These are phyloP conservation scores for Heliconius erato DNA, from an alignment of 2,888 invertebrate species.

Conservation along the genomic window DNA sequence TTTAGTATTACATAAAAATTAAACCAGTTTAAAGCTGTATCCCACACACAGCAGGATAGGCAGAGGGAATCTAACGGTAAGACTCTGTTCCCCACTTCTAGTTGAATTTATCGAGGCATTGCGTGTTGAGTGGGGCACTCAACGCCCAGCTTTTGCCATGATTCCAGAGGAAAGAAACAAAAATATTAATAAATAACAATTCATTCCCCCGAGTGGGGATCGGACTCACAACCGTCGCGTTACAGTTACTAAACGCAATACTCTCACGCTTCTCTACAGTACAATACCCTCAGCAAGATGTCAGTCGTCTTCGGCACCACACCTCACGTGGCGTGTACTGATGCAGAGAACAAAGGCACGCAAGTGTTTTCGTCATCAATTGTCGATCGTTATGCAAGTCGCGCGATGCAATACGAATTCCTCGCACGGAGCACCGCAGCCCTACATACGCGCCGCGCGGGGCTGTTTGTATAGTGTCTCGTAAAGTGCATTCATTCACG, in stretches of 20 bases:
- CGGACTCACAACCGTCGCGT: background rate
- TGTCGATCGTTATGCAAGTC: conserved; percentile 28
- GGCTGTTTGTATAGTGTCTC: conserved; percentile 15
- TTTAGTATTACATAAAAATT: too few relatives aligned
- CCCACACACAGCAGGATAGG: too few relatives aligned
- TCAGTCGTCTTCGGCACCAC: background rate
- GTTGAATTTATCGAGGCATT: too few relatives aligned
- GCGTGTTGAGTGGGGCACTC: too few relatives aligned
- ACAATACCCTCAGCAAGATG: background rate
- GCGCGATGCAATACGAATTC: conserved; percentile 20
- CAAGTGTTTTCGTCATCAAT: conserved; percentile 10
- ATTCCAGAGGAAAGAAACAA: too few relatives aligned
- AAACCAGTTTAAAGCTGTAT: too few relatives aligned
- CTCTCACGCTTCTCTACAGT: background rate
- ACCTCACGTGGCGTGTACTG: too few relatives aligned
- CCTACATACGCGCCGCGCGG: conserved; percentile 11
- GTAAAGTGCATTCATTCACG: conserved; percentile 36
- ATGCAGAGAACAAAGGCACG: conserved; percentile 10
- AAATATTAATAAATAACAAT: too few relatives aligned
- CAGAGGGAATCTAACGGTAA: too few relatives aligned
- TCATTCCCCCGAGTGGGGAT: too few relatives aligned
- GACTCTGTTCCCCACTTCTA: too few relatives aligned
- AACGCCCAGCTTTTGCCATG: too few relatives aligned
- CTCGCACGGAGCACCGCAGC: conserved; percentile 16
- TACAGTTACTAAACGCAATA: background rate